Percentiles rank a stretch among this genome's conserved stretches.
Conservation (phyloP, 1,140 invertebrate species). For the Acromyrmex echinatior region DNA sequence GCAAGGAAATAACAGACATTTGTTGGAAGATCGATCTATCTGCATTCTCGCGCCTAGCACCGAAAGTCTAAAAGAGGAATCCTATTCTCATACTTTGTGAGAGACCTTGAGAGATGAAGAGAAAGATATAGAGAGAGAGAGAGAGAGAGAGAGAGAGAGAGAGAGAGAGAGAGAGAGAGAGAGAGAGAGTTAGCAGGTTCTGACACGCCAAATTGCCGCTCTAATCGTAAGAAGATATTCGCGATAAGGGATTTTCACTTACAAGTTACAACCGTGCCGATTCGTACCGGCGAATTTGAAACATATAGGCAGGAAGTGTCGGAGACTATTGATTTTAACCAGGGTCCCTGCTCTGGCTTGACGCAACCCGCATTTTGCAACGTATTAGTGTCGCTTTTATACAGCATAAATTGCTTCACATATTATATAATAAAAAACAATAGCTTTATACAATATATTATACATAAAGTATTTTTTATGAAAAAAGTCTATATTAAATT, state of each 20-base stretch:
- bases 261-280: not conserved
- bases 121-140: constrained; percentile 12
- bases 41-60: constrained; percentile 7
- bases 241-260: constrained; percentile 58
- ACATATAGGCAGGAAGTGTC: constrained; percentile 19
- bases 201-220: constrained; percentile 36
- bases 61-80: constrained; percentile 42
- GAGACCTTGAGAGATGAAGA: constrained; percentile 30
- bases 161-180: not conserved
- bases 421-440: not conserved
- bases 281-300: constrained; percentile 38
- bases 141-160: constrained; percentile 13
- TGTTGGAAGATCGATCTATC: not conserved
- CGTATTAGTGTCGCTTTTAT: not conserved
- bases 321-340: constrained; percentile 67
- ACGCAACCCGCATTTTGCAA: constrained; percentile 27
- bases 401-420: not conserved
- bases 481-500: not conserved
- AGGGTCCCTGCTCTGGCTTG: constrained; percentile 34
- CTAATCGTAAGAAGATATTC: not conserved
- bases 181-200: constrained; percentile 21
- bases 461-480: constrained; percentile 7
- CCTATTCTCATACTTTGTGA: constrained; percentile 25
- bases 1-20: not conserved
- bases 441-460: not conserved